Base-by-base conservation (phyloP, 2,797 vertebrate genomes). In the Halcyon chelicuti region DNA sequence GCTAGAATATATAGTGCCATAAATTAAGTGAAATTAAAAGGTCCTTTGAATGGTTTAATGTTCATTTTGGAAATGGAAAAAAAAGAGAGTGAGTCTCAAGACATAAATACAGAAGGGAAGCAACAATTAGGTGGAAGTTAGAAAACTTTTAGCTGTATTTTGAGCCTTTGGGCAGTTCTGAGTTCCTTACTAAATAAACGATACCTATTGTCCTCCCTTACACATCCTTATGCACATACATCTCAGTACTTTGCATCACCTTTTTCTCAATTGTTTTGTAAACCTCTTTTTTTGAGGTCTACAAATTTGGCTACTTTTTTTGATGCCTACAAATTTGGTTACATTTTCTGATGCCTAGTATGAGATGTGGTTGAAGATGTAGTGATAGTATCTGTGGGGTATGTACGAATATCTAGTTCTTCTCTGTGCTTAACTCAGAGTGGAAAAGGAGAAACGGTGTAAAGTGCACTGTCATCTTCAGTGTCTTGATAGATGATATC, bases 151-250 rank as follows among this genome's bases (percentile, higher is more conserved):
- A 18, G 18, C 23, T 86, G 2, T 52, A 31, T 55, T 78, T 40
- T 15, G n/a, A 72, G 42, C 18, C 19, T 76, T 52, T 22, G 44
- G 15, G 22, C 18, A 55, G 6, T 51, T 73, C n/a, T 68, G 10
- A 2, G 29, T 39, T 19, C 8, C 17, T 62, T 51, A 70, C 14
- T 22, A 21, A 60, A 42, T n/a, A 35, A 72, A 37, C 42, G 11
- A 3, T 23, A 55, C 7, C 3, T 8, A 0, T 12, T 47, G 3
- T 58, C 18, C 9, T 89, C 14, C 6, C 5, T 66, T 88, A 14
- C 37, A 25, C 5, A 31, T 40, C 40, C 15, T 79, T 54, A 37
- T 18, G 16, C 15, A 39, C 16, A 18, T 72, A 46, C 6, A 29
- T 26, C 12, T 70, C 70, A 10, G 14, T 7, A 47, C 3, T 54